Conservation (phyloP, 2,113 vertebrate species). For the Saccopteryx leptura region DNA sequence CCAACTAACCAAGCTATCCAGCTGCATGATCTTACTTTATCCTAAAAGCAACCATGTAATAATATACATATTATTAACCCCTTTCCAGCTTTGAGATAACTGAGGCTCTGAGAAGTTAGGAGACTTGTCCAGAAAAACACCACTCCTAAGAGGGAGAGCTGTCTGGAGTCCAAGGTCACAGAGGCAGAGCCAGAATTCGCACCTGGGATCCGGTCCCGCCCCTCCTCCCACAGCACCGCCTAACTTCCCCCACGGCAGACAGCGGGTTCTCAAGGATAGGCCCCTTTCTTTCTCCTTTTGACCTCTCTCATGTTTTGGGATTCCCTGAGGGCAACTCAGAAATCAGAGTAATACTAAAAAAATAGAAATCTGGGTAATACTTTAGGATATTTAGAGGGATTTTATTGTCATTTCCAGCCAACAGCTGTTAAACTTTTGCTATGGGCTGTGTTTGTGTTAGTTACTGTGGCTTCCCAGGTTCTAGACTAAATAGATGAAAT, state of each 20-base stretch:
- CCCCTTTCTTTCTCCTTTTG: background rate
- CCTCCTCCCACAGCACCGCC: background rate
- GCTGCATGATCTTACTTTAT: background rate
- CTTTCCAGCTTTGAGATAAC: background rate
- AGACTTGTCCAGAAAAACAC: background rate
- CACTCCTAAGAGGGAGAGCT: background rate
- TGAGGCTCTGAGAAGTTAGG: background rate
- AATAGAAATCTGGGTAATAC: background rate
- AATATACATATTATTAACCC: background rate
- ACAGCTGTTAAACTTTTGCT: background rate
- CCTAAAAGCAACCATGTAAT: background rate
- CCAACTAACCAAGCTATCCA: too few relatives aligned
- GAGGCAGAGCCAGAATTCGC: background rate
- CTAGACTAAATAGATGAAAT: background rate
- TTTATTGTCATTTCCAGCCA: background rate
- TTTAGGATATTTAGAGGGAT: background rate
- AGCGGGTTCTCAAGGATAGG: background rate
- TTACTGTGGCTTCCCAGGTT: background rate
- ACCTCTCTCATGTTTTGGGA: background rate
- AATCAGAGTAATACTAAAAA: background rate
- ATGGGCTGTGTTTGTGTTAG: background rate
- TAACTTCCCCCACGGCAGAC: background rate
- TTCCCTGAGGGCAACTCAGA: background rate
- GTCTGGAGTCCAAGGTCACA: fast-evolving
- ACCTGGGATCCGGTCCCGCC: background rate